Percentiles rank a stretch among this genome's conserved stretches.
phyloP scores from a whole-genome alignment of 2,888 invertebrate species.

The Caenorhabditis becei region DNA sequence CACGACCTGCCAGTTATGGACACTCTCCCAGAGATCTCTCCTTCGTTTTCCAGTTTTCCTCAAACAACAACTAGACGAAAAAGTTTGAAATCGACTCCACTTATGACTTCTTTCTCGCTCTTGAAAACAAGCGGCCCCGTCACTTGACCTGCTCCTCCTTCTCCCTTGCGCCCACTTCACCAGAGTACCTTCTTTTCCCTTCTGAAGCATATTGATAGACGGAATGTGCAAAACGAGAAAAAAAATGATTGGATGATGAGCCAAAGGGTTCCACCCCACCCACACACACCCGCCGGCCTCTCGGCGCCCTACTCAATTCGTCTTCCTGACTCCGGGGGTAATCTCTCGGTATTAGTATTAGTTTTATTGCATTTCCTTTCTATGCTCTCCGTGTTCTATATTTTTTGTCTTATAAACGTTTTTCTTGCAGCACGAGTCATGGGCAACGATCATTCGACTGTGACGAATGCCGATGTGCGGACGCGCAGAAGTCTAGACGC shows the following conservation, averaged over 20 bases:
- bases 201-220: conserved; percentile 24
- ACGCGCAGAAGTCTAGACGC: conserved; percentile 57
- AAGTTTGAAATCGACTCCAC: conserved; percentile 46
- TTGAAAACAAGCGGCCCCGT: conserved; percentile 47
- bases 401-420: conserved; percentile 21
- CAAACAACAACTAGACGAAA: conserved; percentile 18
- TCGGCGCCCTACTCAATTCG: conserved; percentile 14
- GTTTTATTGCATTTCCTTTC: conserved; percentile 31
- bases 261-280: conserved; percentile 12
- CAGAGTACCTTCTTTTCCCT: conserved; percentile 29
- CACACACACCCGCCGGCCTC: conserved; percentile 22
- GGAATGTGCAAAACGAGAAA: conserved; percentile 25
- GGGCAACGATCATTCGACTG: conserved; percentile 62
- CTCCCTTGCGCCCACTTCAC: conserved; percentile 39
- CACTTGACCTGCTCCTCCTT: conserved; percentile 57
- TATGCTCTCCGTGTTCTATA: conserved; percentile 22
- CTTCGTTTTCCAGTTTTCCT: not conserved
- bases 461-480: conserved; percentile 44
- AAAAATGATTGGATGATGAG: conserved; percentile 42
- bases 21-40: conserved; percentile 12
- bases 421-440: conserved; percentile 21
- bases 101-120: conserved; percentile 45
- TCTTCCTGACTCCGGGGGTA: conserved; percentile 28
- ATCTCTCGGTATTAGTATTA: conserved; percentile 30
- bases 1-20: not conserved